These are phyloP conservation scores for Gallinago stenura DNA, from an alignment of 2,797 vertebrate genomes.

Conservation along the genomic window DNA sequence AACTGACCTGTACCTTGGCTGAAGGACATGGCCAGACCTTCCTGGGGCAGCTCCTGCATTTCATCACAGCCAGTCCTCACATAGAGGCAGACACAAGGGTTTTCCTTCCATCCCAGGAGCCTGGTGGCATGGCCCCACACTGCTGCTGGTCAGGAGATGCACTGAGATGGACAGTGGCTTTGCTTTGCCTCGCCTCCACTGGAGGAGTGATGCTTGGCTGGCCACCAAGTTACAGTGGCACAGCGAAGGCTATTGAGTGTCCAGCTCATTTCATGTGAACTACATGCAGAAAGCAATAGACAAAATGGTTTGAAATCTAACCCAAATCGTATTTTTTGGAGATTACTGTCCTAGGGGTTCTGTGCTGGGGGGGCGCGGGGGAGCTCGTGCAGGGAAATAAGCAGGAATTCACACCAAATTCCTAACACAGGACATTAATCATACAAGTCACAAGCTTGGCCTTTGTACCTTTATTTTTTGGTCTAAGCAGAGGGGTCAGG, in stretches of 20 bases:
- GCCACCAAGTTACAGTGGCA: constrained; percentile 13
- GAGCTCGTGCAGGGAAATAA: neutral
- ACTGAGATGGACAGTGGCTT: neutral
- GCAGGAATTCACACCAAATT: neutral
- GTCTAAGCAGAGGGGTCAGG: neutral
- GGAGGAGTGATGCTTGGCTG: constrained; percentile 45
- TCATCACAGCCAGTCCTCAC: constrained; percentile 39
- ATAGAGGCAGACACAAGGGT: neutral
- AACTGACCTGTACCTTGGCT: constrained; percentile 16
- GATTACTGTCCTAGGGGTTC: constrained; percentile 22
- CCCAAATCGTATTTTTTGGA: constrained; percentile 62
- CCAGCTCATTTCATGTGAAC: constrained; percentile 73
- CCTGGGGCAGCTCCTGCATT: constrained; percentile 9
- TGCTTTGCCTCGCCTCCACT: neutral
- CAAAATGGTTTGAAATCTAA: constrained; percentile 71
- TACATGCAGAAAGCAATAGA: constrained; percentile 65
- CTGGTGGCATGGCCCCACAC: neutral
- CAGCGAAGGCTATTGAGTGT: constrained; percentile 70
- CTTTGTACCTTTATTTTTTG: neutral
- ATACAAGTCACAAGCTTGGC: rapidly evolving
- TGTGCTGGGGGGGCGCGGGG: neutral
- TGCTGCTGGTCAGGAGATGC: neutral
- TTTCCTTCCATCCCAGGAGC: neutral
- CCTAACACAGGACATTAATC: neutral
- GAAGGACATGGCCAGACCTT: constrained; percentile 39